Percentiles rank a stretch among this genome's conserved stretches.
These are phyloP conservation scores for Oscheius onirici DNA, from an alignment of 2,888 invertebrate species.

Conservation along the genomic window DNA sequence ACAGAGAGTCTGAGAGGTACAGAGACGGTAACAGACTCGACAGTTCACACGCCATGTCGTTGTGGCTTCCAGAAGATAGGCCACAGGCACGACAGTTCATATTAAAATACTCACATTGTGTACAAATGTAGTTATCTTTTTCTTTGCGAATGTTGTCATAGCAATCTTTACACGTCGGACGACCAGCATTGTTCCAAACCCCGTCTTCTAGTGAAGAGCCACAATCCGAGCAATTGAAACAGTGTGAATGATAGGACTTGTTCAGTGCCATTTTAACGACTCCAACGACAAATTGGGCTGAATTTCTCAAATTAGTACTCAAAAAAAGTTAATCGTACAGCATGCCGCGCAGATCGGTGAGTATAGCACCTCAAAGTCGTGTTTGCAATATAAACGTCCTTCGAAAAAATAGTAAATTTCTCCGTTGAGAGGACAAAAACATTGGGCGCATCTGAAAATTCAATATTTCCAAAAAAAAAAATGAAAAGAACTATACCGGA, in stretches of 20 bases:
- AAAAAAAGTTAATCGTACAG: conserved; percentile 35
- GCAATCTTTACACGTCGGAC: conserved; percentile 40
- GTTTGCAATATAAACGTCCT: conserved; percentile 75
- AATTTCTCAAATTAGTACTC: not conserved
- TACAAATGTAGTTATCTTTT: conserved; percentile 44
- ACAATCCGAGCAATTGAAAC: conserved; percentile 50
- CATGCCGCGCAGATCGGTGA: conserved; percentile 53
- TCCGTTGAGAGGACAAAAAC: conserved; percentile 95
- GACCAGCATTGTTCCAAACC: conserved; percentile 36
- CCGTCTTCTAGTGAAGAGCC: conserved; percentile 32
- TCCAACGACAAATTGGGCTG: conserved; percentile 35
- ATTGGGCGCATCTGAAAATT: conserved; percentile 86
- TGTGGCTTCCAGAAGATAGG: too few relatives aligned
- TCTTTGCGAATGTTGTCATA: conserved; percentile 41
- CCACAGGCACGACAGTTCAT: too few relatives aligned
- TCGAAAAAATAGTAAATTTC: conserved; percentile 98
- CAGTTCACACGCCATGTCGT: too few relatives aligned
- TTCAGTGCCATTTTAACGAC: conserved; percentile 43
- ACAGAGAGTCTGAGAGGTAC: not conserved
- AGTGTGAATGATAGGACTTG: conserved; percentile 44
- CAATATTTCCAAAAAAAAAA: not conserved
- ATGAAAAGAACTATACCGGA: not conserved
- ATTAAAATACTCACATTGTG: conserved; percentile 46
- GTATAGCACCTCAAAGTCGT: conserved; percentile 49
- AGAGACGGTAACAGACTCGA: too few relatives aligned